Evolutionary conservation across 2,797 vertebrate species (phyloP), one percentile per base, ranked within the genome.

Genomic region (Squalus acanthias): DNA sequence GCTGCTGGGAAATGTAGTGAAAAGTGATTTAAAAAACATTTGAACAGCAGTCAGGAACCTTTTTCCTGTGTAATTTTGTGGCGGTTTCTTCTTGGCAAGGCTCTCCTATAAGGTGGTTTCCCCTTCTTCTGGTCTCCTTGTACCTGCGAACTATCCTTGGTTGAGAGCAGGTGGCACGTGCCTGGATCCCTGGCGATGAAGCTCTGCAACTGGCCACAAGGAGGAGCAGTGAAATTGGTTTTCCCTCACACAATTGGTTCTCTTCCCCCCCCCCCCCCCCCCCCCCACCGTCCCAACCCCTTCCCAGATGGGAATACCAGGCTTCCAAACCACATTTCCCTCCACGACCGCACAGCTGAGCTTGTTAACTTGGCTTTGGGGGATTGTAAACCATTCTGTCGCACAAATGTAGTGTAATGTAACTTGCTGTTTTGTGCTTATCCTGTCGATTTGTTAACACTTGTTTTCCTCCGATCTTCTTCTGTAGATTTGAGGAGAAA

Each of bases 401-500:
- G 46, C 74, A 13, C 33, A 85, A 50, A 69, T 46, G 8, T 85
- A 69, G n/a, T 67, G 33, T 39, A 67, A 69, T 93, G 15, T 67
- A 20, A 93, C 63, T 22, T 93, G 12, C 8, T 9, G 0, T 69
- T 67, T 65, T 67, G 60, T 82, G n/a, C 50, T 60, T 33, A 24
- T 9, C 15, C 7, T 69, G 70, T 6, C n/a, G 12, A 8, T 96
- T 70, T 20, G 15, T 57, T 70, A 24, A 57, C 50, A 22, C 3
- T 70, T 76, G 70, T 72, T 57, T 0, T 46, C 97, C 70, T 97
- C 96, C 96, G 46, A 72, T 96, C 96, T 96, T 97, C 96, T 96
- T 92, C 96, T 97, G 53, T 97, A 99, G 99, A 97, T 99, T 99
- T 97, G 99, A 99, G 98, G 99, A 99, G 97, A 99, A 99, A 97